Conservation (phyloP, 37 sponge, comb jelly and placozoan species). For the Amphimedon queenslandica region DNA sequence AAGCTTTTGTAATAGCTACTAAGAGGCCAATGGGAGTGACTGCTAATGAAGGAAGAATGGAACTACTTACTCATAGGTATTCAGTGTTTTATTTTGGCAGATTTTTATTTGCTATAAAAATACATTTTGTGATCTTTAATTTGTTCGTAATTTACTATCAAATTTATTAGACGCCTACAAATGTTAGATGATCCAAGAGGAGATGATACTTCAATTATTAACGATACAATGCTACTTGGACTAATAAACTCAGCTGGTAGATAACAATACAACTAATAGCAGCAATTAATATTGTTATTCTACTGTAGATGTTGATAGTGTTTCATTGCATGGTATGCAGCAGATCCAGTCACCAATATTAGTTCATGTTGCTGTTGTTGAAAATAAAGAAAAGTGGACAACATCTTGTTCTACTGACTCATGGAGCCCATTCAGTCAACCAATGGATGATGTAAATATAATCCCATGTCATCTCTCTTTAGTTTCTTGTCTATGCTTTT, state of each 20-base stretch:
- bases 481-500: too few species aligned
- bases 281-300: not conserved
- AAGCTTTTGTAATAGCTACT: constrained; percentile 5
- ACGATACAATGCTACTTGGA: constrained; percentile 19
- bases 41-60: not conserved
- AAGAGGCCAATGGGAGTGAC: constrained; percentile 23
- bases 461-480: too few species aligned
- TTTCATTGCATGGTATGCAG: not conserved
- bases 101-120: too few species aligned
- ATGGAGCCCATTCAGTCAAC: not conserved
- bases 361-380: constrained; percentile 15
- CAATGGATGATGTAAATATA: too few species aligned
- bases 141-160: not conserved
- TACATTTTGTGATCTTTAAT: not conserved
- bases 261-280: not conserved
- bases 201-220: constrained; percentile 27
- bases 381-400: constrained; percentile 15
- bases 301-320: not conserved
- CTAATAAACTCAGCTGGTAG: not conserved
- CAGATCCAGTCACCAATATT: not conserved
- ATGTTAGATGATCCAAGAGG: constrained; percentile 24
- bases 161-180: constrained; percentile 7
- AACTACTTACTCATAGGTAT: constrained; percentile 30
- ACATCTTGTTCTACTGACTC: not conserved
- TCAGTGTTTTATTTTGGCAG: not conserved